Evolutionary conservation across 2,888 invertebrate species (phyloP).

Genomic region (Microplitis deprimator): DNA sequence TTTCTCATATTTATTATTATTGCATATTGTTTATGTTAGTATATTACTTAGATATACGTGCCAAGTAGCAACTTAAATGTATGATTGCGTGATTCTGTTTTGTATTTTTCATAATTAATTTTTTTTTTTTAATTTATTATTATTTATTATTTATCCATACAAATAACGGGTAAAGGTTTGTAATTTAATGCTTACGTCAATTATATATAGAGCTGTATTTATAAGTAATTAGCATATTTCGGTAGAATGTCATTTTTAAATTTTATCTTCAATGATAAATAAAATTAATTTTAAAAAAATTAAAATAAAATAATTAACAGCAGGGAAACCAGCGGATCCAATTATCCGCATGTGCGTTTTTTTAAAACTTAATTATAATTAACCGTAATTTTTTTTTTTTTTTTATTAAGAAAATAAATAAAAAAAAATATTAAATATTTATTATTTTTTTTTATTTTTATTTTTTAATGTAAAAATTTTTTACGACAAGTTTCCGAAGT

Average conservation of each 20-base stretch:
- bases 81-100: constrained; percentile 69
- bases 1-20: constrained; percentile 71
- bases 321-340: constrained; percentile 27
- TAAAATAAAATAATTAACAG: constrained; percentile 19
- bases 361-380: constrained; percentile 1
- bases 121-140: constrained; percentile 24
- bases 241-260: constrained; percentile 70
- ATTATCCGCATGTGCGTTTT: constrained; percentile 13
- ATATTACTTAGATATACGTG: constrained; percentile 72
- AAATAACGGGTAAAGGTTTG: constrained; percentile 54
- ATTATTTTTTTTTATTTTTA: not conserved
- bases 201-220: constrained; percentile 69
- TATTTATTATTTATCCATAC: constrained; percentile 33
- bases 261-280: constrained; percentile 67
- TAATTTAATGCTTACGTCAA: constrained; percentile 62
- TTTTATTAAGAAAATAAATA: not conserved
- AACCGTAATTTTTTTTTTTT: not conserved
- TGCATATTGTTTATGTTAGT: constrained; percentile 71
- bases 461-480: constrained; percentile 1
- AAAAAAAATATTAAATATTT: constrained; percentile 24
- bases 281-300: constrained; percentile 53
- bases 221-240: constrained; percentile 69
- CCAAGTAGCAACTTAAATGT: constrained; percentile 72
- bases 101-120: not conserved
- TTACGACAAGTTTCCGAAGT: constrained; percentile 26